Evolutionary conservation across 2,113 vertebrate genomes (phyloP), one percentile per base, ranked within the genome.

Genomic region (Stigmatopora argus): DNA sequence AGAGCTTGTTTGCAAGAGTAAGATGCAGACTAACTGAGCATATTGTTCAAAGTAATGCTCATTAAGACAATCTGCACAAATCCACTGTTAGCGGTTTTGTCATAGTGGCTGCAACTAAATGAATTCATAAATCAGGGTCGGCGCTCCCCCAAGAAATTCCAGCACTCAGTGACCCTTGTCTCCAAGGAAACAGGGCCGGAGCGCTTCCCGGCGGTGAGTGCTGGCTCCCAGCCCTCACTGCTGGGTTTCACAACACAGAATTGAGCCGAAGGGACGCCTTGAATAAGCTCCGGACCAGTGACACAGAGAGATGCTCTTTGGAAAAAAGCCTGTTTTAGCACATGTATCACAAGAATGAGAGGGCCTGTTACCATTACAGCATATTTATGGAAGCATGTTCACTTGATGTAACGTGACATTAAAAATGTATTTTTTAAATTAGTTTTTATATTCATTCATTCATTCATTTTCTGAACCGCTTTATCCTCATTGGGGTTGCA

Each of bases 121-220:
- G 41, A 85, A 89, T 79, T 86, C 83, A 90, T 90, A 89, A 90
- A 91, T 90, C 89, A 89, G 88, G 74, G 84, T 85, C 81, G 88
- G 76, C 38, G 75, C 80, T 80, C 69, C 64, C 44, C 53, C 71
- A 73, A 84, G 79, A 84, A 85, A 90, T 90, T 90, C 88, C 83
- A 81, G 75, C 83, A 80, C 77, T 78, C 77, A 34, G 55, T 81
- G 82, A 85, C 76, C 70, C 65, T 67, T 3, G 82, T 89, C 81
- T 83, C 89, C 83, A 79, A 68, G 87, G 88, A 77, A 82, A 91
- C 87, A 12, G 67, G 67, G 67, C 61, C 18, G 41, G 60, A 56
- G 73, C 74, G 23, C 65, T 74, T 78, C 69, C 59, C 41, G 69
- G 70, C 55, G 26, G 64, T 61, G 67, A 47, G 14, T 73, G 59